phyloP scores from a whole-genome alignment of 2,888 invertebrate genomes.

The Tipula unca region DNA sequence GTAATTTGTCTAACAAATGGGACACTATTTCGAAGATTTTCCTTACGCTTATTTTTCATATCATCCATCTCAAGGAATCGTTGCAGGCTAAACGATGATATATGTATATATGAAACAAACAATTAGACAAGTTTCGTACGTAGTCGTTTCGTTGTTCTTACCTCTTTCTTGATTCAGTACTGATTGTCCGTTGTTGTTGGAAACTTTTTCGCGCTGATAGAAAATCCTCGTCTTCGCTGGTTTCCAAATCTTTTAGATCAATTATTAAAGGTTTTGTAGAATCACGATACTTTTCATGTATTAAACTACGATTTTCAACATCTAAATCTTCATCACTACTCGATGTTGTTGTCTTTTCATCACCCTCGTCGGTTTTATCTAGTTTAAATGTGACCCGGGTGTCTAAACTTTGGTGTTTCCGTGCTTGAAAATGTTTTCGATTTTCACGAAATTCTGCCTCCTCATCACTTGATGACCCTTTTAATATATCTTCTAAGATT shows the following conservation, averaged over 20 bases:
- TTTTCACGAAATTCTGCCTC: constrained; percentile 39
- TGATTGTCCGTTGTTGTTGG: constrained; percentile 53
- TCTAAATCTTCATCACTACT: constrained; percentile 39
- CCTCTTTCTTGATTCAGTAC: constrained; percentile 54
- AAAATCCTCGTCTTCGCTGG: constrained; percentile 45
- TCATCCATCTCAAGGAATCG: constrained; percentile 54
- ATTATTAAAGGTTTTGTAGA: constrained; percentile 42
- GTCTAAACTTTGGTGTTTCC: constrained; percentile 43
- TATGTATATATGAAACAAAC: neutral
- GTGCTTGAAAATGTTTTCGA: constrained; percentile 40
- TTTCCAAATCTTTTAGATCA: constrained; percentile 37
- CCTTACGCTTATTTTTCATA: constrained; percentile 48
- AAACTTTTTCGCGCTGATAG: constrained; percentile 51
- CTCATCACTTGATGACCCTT: constrained; percentile 39
- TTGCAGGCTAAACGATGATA: constrained; percentile 25
- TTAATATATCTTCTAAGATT: constrained; percentile 39
- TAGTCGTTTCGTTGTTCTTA: constrained; percentile 24
- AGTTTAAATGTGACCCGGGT: constrained; percentile 41
- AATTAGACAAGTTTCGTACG: too few relatives aligned
- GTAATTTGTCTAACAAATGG: constrained; percentile 54
- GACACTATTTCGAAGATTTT: constrained; percentile 51
- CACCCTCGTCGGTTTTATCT: constrained; percentile 33
- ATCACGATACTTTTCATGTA: constrained; percentile 38
- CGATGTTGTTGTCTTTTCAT: constrained; percentile 36
- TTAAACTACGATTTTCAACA: constrained; percentile 39